Evolutionary conservation across 2,113 vertebrate species (phyloP).

Genomic region (Mustela nigripes): DNA sequence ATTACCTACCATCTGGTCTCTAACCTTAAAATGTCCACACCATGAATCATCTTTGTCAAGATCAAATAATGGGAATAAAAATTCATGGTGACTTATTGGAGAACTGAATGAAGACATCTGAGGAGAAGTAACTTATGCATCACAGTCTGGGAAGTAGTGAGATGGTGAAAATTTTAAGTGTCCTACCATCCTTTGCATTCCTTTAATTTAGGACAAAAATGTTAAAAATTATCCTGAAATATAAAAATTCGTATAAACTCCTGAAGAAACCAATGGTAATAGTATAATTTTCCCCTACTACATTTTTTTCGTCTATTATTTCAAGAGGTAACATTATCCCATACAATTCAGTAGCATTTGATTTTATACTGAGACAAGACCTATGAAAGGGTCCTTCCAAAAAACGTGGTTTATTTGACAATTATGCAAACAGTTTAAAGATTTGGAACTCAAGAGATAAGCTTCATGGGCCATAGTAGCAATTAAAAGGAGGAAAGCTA

Average conservation of each 20-base stretch:
- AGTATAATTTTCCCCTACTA: neutral
- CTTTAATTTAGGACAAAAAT: neutral
- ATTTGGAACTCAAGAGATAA: conserved; percentile 40
- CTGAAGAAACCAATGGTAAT: neutral
- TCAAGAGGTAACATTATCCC: neutral
- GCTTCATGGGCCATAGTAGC: conserved; percentile 34
- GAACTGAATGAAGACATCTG: neutral
- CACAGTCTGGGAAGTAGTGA: neutral
- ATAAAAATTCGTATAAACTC: neutral
- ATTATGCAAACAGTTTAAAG: neutral
- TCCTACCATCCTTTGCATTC: neutral
- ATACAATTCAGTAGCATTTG: neutral
- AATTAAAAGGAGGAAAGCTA: conserved; percentile 50
- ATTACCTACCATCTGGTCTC: neutral
- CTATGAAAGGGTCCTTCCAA: neutral
- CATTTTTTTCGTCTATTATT: neutral
- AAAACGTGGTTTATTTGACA: neutral
- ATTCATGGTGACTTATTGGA: neutral
- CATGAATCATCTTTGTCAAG: neutral
- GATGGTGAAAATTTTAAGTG: neutral
- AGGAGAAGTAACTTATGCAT: neutral
- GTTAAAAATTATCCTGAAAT: neutral
- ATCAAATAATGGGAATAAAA: neutral
- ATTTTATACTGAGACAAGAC: neutral
- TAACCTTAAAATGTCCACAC: neutral